Evolutionary conservation across 2,797 vertebrate species (phyloP).

Genomic region (Schizopygopsis pylzovi): DNA sequence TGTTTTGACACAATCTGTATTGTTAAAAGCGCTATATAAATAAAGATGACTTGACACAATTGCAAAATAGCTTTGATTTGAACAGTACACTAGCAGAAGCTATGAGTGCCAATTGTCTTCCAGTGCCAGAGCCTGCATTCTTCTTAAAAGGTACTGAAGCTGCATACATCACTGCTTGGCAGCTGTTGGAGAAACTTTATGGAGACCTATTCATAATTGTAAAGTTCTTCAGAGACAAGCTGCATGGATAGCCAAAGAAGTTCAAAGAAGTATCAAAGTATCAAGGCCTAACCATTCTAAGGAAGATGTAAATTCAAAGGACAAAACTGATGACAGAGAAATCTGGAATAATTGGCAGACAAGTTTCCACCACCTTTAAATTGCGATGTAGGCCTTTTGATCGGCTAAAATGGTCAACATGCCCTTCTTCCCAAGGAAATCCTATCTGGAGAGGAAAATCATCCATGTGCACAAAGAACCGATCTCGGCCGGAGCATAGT

Average conservation of each 20-base stretch:
- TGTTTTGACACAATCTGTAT: no score
- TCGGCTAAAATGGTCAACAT: constrained; percentile 53
- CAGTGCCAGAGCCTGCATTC: constrained; percentile 43
- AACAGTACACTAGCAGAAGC: constrained; percentile 29
- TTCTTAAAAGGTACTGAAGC: constrained; percentile 37
- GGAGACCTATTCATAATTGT: constrained; percentile 41
- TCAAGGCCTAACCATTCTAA: not conserved
- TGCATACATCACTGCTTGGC: constrained; percentile 34
- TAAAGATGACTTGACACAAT: no score
- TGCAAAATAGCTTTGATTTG: constrained; percentile 24
- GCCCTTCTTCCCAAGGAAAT: constrained; percentile 22
- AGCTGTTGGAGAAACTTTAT: constrained; percentile 39
- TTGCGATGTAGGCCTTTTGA: constrained; percentile 48
- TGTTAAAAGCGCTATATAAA: no score
- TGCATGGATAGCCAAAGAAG: constrained; percentile 37
- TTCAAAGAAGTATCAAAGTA: constrained; percentile 27
- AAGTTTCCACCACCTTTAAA: constrained; percentile 47
- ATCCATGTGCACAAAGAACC: constrained; percentile 16
- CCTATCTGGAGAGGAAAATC: no score
- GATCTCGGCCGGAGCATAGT: constrained; percentile 51
- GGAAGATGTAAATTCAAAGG: not conserved
- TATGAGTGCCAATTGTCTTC: constrained; percentile 40
- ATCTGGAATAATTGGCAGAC: constrained; percentile 52
- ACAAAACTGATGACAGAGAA: not conserved
- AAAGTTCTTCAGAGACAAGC: constrained; percentile 43